phyloP scores from a whole-genome alignment of 2,113 vertebrate genomes.

The Sardina pilchardus region DNA sequence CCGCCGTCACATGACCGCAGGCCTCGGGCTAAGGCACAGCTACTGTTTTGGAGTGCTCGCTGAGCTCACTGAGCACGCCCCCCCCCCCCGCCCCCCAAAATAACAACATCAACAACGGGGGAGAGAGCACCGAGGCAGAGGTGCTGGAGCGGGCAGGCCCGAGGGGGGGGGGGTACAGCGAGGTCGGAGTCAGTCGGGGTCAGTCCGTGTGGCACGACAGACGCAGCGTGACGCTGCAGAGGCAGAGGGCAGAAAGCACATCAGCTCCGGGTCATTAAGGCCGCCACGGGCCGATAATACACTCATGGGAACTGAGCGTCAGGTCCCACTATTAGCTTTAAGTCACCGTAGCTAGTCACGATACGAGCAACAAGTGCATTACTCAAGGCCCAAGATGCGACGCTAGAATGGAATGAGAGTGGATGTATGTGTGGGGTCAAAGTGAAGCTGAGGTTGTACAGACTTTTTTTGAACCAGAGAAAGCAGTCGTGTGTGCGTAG shows the following conservation, averaged over 20 bases:
- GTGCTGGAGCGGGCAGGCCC: no score
- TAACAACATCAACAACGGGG: not conserved
- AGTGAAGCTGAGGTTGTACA: no score
- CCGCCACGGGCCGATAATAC: not conserved
- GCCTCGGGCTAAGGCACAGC: not conserved
- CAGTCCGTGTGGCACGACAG: not conserved
- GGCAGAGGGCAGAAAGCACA: not conserved
- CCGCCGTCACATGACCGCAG: constrained; percentile 29
- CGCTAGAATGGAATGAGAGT: no score
- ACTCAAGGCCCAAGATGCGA: not conserved
- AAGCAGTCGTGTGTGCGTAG: not conserved
- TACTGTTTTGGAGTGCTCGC: not conserved
- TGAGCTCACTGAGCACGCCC: no score
- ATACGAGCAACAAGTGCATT: not conserved
- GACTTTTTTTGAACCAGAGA: not conserved
- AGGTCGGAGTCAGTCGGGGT: not conserved
- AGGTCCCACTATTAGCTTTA: not conserved
- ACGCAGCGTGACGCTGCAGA: not conserved
- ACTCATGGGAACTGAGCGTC: not conserved
- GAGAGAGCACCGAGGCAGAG: not conserved
- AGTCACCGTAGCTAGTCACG: not conserved
- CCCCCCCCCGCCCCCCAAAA: no score
- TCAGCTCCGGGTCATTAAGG: not conserved
- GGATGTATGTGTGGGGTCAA: no score
- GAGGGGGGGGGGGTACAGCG: not conserved